phyloP scores from a whole-genome alignment of 1,140 invertebrate species.

The Drosophila mojavensis region DNA sequence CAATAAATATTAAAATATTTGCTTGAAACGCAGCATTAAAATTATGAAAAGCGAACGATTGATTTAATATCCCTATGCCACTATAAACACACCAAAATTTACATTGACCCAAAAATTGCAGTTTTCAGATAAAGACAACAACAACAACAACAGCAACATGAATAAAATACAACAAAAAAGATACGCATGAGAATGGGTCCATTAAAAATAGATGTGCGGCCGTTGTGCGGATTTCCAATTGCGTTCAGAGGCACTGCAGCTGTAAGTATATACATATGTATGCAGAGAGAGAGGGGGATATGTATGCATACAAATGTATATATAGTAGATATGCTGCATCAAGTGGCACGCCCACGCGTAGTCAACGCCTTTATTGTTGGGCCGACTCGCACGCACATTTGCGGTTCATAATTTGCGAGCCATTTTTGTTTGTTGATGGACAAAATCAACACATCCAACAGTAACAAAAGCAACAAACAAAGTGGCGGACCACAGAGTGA shows the following conservation, averaged over 20 bases:
- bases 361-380: constrained; percentile 3
- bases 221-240: constrained; percentile 39
- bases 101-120: not conserved
- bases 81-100: not conserved
- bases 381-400: constrained; percentile 68
- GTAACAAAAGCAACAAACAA: constrained; percentile 19
- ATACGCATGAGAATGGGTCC: constrained; percentile 59
- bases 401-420: constrained; percentile 78
- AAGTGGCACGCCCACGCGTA: constrained; percentile 34
- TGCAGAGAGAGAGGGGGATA: not conserved
- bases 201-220: constrained; percentile 77
- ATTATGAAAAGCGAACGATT: not conserved
- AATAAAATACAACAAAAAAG: constrained; percentile 9
- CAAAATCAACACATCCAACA: constrained; percentile 73
- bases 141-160: too few species aligned
- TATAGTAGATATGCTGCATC: constrained; percentile 36
- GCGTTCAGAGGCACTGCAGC: constrained; percentile 28
- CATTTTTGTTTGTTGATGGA: constrained; percentile 81
- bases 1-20: not conserved
- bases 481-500: not conserved
- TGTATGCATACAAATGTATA: constrained; percentile 12
- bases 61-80: not conserved
- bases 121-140: not conserved
- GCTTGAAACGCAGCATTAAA: not conserved
- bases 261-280: constrained; percentile 12